Base-by-base conservation (phyloP, 2,113 vertebrate species). In the Eleginops maclovinus region DNA sequence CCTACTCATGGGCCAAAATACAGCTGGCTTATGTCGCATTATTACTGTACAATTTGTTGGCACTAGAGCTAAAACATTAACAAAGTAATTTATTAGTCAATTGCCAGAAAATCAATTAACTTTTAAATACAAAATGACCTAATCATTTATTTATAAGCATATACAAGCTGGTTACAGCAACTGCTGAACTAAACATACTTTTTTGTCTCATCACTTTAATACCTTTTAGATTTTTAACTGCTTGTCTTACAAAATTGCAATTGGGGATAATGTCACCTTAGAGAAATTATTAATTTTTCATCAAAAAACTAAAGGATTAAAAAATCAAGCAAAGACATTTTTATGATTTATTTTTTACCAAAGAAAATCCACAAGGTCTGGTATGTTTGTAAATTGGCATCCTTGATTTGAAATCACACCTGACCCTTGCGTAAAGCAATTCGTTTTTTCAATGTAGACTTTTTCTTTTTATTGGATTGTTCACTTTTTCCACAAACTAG, bases 401-500 rank as follows among this genome's bases (percentile, higher is more conserved):
- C 68, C 53, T 53, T 40, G 41, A 21, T 72, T 21, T 46, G 17
- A 65, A 68, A 47, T 7, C 21, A 71, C 77, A 76, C 75, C 69
- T 79, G 75, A 82, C 64, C 61, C 59, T 51, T 62, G 44, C 41
- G 47, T 28, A 59, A 83, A 82, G 41, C 74, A 69, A 87, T 75
- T 50, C 58, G 36, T 79, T 68, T 67, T 56, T 54, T 1, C 41
- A n/a, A n/a, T 17, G n/a, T 17, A 21, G 62, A 70, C 68, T 67
- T 75, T 53, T 65, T 58, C 54, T 40, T 22, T 49, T 26, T 19
- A 5, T 64, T 72, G 62, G 16, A 64, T 72, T 49, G 44, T 83
- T 72, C 60, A 15, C 62, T 40, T 72, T 46, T 71, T 54, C 44
- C 59, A 31, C 77, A 63, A 87, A 62, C 60, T 79, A 72, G 69